Evolutionary conservation across 1,140 invertebrate genomes (phyloP), one percentile per base, ranked within the genome.

Genomic region (Macrosteles quadrilineatus): DNA sequence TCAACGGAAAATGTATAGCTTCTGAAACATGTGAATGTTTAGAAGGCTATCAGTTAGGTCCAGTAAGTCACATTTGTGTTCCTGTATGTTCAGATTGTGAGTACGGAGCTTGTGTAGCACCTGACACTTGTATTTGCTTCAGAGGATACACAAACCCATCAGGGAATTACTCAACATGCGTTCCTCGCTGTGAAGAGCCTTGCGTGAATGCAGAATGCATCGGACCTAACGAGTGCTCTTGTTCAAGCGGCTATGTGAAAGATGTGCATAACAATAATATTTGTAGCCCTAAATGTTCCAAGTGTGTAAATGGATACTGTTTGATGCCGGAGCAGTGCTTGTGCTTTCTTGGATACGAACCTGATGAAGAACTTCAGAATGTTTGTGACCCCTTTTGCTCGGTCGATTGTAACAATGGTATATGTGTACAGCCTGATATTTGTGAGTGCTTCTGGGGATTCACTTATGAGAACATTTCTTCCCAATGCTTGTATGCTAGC

Each of bases 91-190:
- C 21, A 62, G 6, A 11, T 6, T 62, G 57, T 27, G 3, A 62
- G 4, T 6, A 27, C 4, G 57, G 57, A 25, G 27, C 23, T 29
- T 62, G 57, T 30, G 29, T 62, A 25, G 21, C 57, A 4, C 57
- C 57, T 62, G 57, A 62, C 3, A 23, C 27, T 3, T 62, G 57
- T 23, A 31, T 4, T n/a, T 62, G 57, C 57, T 62, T 62, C 14
- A 12, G 9, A n/a, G 57, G 57, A 6, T 62, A 27, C 27, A 30
- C 3, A 29, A 31, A 27, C 11, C 23, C 57, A 25, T 9, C 3
- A 29, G 25, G 2, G 12, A n/a, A 25, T 23, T n/a, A 31, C 12
- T 31, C 23, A 12, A 62, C 29, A n/a, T 62, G 57, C 25, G 11
- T n/a, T 11, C 57, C 57, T 29, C 2, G 11, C 29, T 62, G 57